These are phyloP conservation scores for Sipha maydis DNA, from an alignment of 2,888 invertebrate genomes.

Conservation along the genomic window DNA sequence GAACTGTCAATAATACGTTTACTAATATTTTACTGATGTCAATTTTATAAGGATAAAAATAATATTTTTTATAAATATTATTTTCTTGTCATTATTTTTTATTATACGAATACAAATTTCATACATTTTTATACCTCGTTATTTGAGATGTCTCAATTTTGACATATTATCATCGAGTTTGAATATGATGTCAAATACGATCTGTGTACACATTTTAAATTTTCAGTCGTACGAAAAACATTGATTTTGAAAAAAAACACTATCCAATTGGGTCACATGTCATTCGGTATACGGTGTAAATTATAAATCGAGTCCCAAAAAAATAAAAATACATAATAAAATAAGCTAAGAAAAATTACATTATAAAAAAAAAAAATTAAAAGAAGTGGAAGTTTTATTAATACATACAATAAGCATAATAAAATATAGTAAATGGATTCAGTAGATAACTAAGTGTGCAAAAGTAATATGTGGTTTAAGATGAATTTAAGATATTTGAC, in stretches of 20 bases:
- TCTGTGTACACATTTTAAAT: constrained; percentile 28
- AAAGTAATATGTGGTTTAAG: not conserved
- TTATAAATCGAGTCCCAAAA: not conserved
- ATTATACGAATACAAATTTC: not conserved
- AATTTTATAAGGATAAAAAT: not conserved
- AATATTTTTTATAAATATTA: not conserved
- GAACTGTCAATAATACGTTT: not conserved
- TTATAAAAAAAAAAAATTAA: not conserved
- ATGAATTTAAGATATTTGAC: not conserved
- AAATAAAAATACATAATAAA: not conserved
- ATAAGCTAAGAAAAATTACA: not conserved
- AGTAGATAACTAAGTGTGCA: not conserved
- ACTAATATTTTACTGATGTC: not conserved
- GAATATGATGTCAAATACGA: constrained; percentile 27
- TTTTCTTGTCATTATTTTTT: not conserved
- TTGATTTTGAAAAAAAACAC: constrained; percentile 27
- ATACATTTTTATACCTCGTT: not conserved
- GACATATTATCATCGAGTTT: constrained; percentile 20
- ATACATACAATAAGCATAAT: not conserved
- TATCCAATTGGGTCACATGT: constrained; percentile 20
- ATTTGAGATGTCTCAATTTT: constrained; percentile 25
- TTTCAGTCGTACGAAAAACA: constrained; percentile 16
- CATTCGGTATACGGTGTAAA: not conserved
- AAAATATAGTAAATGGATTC: not conserved
- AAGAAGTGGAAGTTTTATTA: not conserved